Evolutionary conservation across 2,888 invertebrate species (phyloP).

Genomic region (Leptinotarsa haldemani): DNA sequence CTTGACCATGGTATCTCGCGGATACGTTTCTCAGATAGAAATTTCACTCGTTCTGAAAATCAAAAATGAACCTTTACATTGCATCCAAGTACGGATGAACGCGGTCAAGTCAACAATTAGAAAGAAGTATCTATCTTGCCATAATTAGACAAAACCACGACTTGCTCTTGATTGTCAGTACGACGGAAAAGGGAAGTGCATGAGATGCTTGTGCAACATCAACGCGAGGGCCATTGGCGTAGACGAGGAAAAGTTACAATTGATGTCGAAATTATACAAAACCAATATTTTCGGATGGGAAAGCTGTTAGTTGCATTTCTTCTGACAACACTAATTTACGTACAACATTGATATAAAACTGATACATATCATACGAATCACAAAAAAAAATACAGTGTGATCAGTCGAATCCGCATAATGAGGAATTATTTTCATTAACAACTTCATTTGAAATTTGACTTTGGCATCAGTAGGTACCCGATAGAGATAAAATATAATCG

Average conservation of each 20-base stretch:
- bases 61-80: conserved; percentile 9
- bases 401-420: too few species aligned
- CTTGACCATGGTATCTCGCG: neutral
- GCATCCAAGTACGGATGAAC: neutral
- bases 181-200: conserved; percentile 22
- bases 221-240: conserved; percentile 14
- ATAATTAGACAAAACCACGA: conserved; percentile 15
- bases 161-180: conserved; percentile 22
- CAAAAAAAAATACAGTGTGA: too few species aligned
- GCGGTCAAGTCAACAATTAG: neutral
- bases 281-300: neutral
- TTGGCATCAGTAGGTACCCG: too few species aligned
- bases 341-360: too few species aligned
- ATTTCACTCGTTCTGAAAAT: neutral
- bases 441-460: too few species aligned
- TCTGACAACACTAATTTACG: too few species aligned
- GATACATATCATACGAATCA: too few species aligned
- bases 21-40: neutral
- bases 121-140: neutral
- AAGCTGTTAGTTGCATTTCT: too few species aligned
- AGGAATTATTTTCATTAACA: too few species aligned
- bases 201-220: conserved; percentile 21
- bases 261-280: neutral
- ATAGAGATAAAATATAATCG: too few species aligned
- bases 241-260: neutral